A percentile compares a stretch with the other conserved stretches of the same genome.
Conservation (phyloP, 2,113 vertebrate genomes). For the Megaceryle maxima region DNA sequence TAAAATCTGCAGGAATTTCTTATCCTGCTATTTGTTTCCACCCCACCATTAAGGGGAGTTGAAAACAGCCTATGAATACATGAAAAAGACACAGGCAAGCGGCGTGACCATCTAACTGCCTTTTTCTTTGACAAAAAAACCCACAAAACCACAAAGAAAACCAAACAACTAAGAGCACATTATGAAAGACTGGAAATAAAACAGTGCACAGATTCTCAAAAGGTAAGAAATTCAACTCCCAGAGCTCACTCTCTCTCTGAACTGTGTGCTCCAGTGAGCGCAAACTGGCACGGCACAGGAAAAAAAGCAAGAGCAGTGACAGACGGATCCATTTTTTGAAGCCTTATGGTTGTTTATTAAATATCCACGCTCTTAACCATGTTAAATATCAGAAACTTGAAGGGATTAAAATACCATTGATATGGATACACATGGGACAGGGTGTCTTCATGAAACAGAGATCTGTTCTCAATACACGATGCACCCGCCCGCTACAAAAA, state of each 20-base stretch:
- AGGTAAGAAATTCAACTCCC: background rate
- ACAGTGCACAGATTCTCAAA: background rate
- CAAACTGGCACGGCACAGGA: background rate
- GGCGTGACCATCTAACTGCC: background rate
- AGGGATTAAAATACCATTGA: background rate
- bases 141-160: background rate
- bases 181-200: background rate
- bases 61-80: background rate
- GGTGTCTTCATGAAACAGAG: background rate
- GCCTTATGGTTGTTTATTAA: background rate
- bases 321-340: background rate
- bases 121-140: background rate
- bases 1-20: background rate
- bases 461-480: background rate
- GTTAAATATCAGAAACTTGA: background rate
- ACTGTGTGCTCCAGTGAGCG: background rate
- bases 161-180: background rate
- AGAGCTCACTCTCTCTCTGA: background rate
- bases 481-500: background rate
- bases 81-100: background rate
- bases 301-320: background rate
- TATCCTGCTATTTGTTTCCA: background rate
- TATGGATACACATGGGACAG: accelerated
- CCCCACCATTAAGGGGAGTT: background rate
- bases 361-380: background rate